A percentile compares a stretch with the other conserved stretches of the same genome.
phyloP scores from a whole-genome alignment of 2,888 invertebrate species.

The Parasteatoda lunata region DNA sequence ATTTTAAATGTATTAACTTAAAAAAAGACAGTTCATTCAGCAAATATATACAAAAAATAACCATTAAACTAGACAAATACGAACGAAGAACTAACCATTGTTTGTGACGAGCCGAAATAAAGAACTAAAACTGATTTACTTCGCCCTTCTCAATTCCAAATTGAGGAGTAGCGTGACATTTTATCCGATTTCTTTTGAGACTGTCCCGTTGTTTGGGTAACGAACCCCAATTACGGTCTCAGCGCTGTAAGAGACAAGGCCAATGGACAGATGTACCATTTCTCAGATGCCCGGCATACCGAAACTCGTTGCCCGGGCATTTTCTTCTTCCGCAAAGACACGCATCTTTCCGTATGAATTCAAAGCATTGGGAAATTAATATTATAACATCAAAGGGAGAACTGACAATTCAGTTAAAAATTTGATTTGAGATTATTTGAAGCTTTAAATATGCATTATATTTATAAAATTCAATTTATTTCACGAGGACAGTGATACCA shows the following conservation, averaged over 20 bases:
- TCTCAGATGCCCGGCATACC: constrained; percentile 12
- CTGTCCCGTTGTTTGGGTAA: constrained; percentile 32
- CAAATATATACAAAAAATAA: neutral
- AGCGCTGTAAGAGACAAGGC: constrained; percentile 25
- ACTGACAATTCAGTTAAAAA: too few relatives aligned
- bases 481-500: too few relatives aligned
- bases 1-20: too few relatives aligned
- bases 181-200: neutral
- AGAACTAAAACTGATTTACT: neutral
- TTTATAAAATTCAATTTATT: too few relatives aligned
- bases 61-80: neutral
- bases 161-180: neutral
- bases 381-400: too few relatives aligned
- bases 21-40: too few relatives aligned
- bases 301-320: neutral
- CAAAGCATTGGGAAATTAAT: too few relatives aligned
- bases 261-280: constrained; percentile 29
- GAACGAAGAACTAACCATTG: neutral
- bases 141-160: constrained; percentile 3
- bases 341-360: neutral
- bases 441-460: too few relatives aligned
- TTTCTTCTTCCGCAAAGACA: neutral
- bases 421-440: too few relatives aligned
- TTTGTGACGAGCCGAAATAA: neutral
- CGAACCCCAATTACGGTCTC: constrained; percentile 32